Percentiles rank a stretch among this genome's conserved stretches.
Evolutionary conservation across 2,113 vertebrate genomes (phyloP).

Genomic region (Tauraco erythrolophus): DNA sequence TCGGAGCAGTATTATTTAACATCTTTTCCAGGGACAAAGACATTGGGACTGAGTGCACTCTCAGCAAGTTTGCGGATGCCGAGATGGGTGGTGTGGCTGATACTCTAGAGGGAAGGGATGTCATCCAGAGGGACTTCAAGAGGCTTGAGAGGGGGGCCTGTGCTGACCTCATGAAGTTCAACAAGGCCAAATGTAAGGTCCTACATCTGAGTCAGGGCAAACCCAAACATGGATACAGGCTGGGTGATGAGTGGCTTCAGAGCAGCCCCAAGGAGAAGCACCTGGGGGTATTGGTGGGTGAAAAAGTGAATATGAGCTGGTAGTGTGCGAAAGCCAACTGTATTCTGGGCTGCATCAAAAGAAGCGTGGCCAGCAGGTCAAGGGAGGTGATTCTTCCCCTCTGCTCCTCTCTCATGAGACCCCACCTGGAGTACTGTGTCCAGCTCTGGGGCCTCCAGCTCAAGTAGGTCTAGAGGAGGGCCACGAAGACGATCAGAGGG

Average conservation of each 20-base stretch:
- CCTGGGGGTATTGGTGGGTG: background rate
- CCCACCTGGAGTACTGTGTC: too few relatives aligned
- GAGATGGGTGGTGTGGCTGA: background rate
- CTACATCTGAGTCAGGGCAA: background rate
- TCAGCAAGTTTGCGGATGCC: background rate
- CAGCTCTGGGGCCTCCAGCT: background rate
- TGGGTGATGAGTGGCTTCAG: background rate
- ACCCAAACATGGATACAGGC: background rate
- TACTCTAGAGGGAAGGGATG: background rate
- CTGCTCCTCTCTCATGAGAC: too few relatives aligned
- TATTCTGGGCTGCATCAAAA: too few relatives aligned
- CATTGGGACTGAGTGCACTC: background rate
- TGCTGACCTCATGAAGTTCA: background rate
- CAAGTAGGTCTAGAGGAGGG: background rate
- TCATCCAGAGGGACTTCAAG: background rate
- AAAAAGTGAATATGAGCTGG: background rate
- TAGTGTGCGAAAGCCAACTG: background rate
- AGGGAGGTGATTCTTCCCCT: too few relatives aligned
- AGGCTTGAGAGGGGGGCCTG: background rate
- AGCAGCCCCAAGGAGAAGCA: background rate
- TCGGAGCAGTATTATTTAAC: background rate
- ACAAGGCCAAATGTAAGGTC: background rate
- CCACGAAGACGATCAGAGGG: background rate
- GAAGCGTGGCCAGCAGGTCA: too few relatives aligned
- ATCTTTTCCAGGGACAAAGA: rapidly evolving